A percentile compares a stretch with the other conserved stretches of the same genome.
Conservation (phyloP, 1,140 invertebrate genomes). For the Bombyx mandarina region DNA sequence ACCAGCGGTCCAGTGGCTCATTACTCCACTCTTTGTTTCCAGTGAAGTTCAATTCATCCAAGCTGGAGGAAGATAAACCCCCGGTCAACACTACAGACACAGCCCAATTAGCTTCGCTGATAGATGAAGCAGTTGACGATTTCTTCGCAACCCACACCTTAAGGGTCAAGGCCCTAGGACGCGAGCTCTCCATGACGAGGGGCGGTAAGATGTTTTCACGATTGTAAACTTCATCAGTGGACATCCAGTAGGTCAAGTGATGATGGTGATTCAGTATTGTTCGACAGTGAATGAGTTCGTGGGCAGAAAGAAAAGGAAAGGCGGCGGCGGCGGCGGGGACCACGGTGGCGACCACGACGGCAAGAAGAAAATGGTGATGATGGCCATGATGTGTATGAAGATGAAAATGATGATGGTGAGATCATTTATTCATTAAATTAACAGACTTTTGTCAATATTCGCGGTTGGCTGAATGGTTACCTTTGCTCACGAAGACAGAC, state of each 20-base stretch:
- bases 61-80: too few relatives aligned
- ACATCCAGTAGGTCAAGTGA: too few relatives aligned
- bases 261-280: slow-evolving; percentile 2
- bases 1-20: too few relatives aligned
- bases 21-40: slow-evolving; percentile 10
- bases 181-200: slow-evolving; percentile 32
- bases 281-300: slow-evolving; percentile 52
- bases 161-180: slow-evolving; percentile 44
- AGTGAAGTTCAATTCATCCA: slow-evolving; percentile 41
- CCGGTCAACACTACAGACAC: not conserved
- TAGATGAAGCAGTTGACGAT: slow-evolving; percentile 67
- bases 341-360: slow-evolving; percentile 63
- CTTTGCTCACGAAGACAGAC: too few relatives aligned
- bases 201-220: slow-evolving; percentile 27
- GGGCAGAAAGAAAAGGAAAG: slow-evolving; percentile 59
- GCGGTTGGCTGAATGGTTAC: too few relatives aligned
- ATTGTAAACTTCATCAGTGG: too few relatives aligned
- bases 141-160: slow-evolving; percentile 73
- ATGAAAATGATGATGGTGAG: slow-evolving; percentile 74
- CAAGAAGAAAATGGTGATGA: slow-evolving; percentile 77
- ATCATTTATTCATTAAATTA: not conserved
- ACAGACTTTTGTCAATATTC: too few relatives aligned
- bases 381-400: slow-evolving; percentile 72
- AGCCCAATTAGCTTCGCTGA: slow-evolving; percentile 45
- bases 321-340: slow-evolving; percentile 36